Evolutionary conservation across 2,797 vertebrate genomes (phyloP), one percentile per base, ranked within the genome.

Genomic region (Poeciliopsis infans): DNA sequence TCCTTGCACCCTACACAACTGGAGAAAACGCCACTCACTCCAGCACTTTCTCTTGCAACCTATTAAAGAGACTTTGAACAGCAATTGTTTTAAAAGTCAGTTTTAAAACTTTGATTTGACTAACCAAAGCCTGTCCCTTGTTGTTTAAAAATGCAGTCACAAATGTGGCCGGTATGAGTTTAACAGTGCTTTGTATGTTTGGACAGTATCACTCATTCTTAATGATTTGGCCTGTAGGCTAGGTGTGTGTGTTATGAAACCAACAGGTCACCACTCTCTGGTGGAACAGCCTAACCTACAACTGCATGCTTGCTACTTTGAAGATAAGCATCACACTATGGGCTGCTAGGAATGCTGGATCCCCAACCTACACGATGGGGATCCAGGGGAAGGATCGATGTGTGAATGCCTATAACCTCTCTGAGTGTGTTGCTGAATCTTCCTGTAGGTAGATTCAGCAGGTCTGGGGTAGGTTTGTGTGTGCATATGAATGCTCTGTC

Each of bases 281-380:
- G 5, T 69, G 82, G 78, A 82, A 82, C 83, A 90, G 77, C 84
- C 78, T 84, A 75, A 87, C 92, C 87, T 91, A 81, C 91, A 89
- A 81, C 88, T 93, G 83, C 89, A 88, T 93, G 82, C 86, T 87
- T 3, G 33, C 61, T 87, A 79, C 87, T 88, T 80, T 72, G 61
- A 72, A 89, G 92, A 94, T 95, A 93, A 95, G 79, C 93, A 94
- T 93, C 88, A 93, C 89, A 90, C 79, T 90, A 78, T 73, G 72
- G 75, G 46, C 74, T 76, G 86, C 80, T 51, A 76, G 87, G 91
- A 91, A 92, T 91, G 86, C 83, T 80, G 80, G 76, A 61, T 87
- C 78, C 74, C 66, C 84, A 39, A 84, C 85, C 86, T 75, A 70
- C 70, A 84, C 89, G 82, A 15, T 46, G 13, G 13, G 13, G 45